These are phyloP conservation scores for Anagrus nilaparvatae DNA, from an alignment of 1,140 invertebrate species.

Conservation along the genomic window DNA sequence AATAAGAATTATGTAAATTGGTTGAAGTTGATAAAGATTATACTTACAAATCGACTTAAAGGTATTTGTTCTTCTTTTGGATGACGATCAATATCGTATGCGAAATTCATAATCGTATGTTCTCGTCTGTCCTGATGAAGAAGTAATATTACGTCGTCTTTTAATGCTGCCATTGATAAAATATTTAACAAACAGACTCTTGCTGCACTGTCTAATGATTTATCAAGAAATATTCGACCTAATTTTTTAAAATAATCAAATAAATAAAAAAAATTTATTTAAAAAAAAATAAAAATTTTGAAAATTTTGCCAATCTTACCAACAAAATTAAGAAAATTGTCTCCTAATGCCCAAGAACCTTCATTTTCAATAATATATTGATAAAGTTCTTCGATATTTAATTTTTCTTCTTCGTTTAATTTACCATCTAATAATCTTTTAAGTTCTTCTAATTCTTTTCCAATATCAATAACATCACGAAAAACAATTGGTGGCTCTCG, in stretches of 20 bases:
- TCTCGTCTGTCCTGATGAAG: constrained; percentile 82
- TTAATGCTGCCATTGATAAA: constrained; percentile 63
- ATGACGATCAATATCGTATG: constrained; percentile 69
- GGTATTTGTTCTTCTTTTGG: constrained; percentile 68
- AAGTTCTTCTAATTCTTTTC: constrained; percentile 54
- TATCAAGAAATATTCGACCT: constrained; percentile 60
- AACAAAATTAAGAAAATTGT: constrained; percentile 75
- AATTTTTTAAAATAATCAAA: constrained; percentile 5
- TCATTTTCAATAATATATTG: constrained; percentile 81
- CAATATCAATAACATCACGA: constrained; percentile 58
- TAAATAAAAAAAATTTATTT: not conserved
- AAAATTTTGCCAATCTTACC: constrained; percentile 47
- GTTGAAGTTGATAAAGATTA: no score
- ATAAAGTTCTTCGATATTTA: constrained; percentile 66
- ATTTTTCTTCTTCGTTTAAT: constrained; percentile 57
- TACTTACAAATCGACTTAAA: constrained; percentile 69
- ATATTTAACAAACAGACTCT: constrained; percentile 58
- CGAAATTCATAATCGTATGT: constrained; percentile 84
- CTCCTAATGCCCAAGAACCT: constrained; percentile 83
- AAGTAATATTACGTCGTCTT: constrained; percentile 82
- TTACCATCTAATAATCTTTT: constrained; percentile 51
- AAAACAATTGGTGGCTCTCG: constrained; percentile 79
- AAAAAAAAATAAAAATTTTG: not conserved
- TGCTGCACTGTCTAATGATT: constrained; percentile 44
- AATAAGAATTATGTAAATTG: no score